Base-by-base conservation (phyloP, 2,888 invertebrate genomes). In the Ditula angustiorana region DNA sequence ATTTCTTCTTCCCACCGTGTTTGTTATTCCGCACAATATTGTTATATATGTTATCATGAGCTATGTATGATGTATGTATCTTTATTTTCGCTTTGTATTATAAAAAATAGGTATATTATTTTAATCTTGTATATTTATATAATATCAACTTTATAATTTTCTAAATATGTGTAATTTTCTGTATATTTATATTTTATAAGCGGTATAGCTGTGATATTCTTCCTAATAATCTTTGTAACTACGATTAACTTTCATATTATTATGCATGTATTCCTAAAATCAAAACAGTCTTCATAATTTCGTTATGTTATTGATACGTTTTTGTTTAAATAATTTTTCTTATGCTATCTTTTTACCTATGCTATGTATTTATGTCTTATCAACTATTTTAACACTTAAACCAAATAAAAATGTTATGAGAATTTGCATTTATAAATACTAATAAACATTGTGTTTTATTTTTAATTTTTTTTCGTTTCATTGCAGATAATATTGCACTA, bases 131-230 rank as follows among this genome's bases (percentile, higher is more conserved):
- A 55, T 47, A 35, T 26, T 59, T 37, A 49, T 50, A 28, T 66
- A 60, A 46, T 44, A 44, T 44, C 2, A 46, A 67, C 61, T 23
- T 23, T 13, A 13, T 23, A n/a, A 5, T 55, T 41, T 1, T 10
- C 10, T 26, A 41, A 23, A 4, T n/a, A 24, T 56, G 13, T 41
- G 16, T 16, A 5, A 26, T 67, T 67, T 35, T 37, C 47, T 46
- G 33, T 28, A 57, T 35, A 52, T 60, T 46, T 55, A 21, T 66
- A 58, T 58, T 60, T 13, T 55, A 67, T 69, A 49, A 75, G 88
- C 87, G 78, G 87, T 89, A 59, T 83, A 82, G 74, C 88, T 89
- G 89, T 89, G 89, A 89, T 89, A 86, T 74, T 72, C 67, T 67
- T 60, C 4, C 35, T 56, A 56, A 21, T 23, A 44, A 13, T 49